A percentile compares a stretch with the other conserved stretches of the same genome.
These are phyloP conservation scores for Lochmaea crataegi DNA, from an alignment of 2,888 invertebrate species.

Conservation along the genomic window DNA sequence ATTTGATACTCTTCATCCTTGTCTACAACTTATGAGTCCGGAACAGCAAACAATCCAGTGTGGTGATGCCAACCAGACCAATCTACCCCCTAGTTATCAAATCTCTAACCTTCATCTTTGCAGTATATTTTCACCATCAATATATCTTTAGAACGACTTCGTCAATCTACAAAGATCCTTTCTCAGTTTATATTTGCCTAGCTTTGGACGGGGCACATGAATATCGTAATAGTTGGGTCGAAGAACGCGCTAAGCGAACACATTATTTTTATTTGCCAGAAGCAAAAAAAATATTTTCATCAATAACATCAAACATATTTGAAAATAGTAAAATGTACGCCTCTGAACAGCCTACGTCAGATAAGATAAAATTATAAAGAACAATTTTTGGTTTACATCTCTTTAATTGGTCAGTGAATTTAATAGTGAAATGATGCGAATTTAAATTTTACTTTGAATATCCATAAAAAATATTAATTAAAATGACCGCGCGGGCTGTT, in stretches of 20 bases:
- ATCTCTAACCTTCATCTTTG: too few relatives aligned
- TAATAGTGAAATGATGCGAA: background rate
- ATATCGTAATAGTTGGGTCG: too few relatives aligned
- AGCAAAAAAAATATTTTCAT: background rate
- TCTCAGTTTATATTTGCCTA: too few relatives aligned
- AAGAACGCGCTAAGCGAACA: too few relatives aligned
- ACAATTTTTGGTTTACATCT: constrained; percentile 1
- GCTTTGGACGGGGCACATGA: background rate
- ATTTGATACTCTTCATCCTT: too few relatives aligned
- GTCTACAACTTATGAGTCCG: too few relatives aligned
- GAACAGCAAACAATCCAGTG: too few relatives aligned
- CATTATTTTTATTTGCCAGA: background rate
- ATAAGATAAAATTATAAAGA: constrained; percentile 18
- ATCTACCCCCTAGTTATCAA: too few relatives aligned
- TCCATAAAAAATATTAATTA: background rate
- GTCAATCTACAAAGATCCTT: too few relatives aligned
- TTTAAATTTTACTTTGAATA: background rate
- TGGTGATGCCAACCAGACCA: too few relatives aligned
- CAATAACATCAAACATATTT: background rate
- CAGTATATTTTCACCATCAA: too few relatives aligned
- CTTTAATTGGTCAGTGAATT: constrained; percentile 10
- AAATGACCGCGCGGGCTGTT: background rate
- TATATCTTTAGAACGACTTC: too few relatives aligned
- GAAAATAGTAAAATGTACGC: background rate
- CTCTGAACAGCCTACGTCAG: constrained; percentile 12